Evolutionary conservation across 1,140 invertebrate genomes (phyloP).

Genomic region (Aporrectodea caliginosa): DNA sequence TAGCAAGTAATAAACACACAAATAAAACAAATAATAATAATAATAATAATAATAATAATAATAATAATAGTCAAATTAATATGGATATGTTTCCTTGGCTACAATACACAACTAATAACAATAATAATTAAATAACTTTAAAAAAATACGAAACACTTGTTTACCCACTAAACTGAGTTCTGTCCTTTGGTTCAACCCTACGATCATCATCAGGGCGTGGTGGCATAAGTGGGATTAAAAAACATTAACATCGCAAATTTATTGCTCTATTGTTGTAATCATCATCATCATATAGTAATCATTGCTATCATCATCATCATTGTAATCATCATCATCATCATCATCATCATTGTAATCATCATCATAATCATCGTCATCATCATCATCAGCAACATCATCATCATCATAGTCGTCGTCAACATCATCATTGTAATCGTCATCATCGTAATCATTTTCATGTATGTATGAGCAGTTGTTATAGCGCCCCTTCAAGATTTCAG

Average conservation of each 20-base stretch:
- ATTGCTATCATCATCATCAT: not conserved
- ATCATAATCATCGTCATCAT: too few relatives aligned
- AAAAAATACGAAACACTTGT: too few relatives aligned
- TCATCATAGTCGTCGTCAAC: too few relatives aligned
- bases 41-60: too few relatives aligned
- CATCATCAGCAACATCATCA: too few relatives aligned
- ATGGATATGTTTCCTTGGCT: not conserved
- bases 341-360: too few relatives aligned
- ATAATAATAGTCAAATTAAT: not conserved
- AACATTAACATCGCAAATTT: not conserved
- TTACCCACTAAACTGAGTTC: not conserved
- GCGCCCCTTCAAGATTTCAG: too few relatives aligned
- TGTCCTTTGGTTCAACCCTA: not conserved
- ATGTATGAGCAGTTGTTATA: too few relatives aligned
- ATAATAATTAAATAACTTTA: not conserved
- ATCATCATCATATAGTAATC: not conserved
- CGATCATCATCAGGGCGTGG: not conserved
- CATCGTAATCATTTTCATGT: too few relatives aligned
- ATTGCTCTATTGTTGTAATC: too few relatives aligned
- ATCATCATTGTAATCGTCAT: too few relatives aligned
- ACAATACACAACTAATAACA: not conserved
- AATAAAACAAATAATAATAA: not conserved
- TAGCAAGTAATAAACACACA: not conserved
- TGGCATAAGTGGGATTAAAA: not conserved
- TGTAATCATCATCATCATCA: too few relatives aligned